Evolutionary conservation across 1,140 invertebrate genomes (phyloP), one percentile per base, ranked within the genome.

Genomic region (Euwallacea similis): DNA sequence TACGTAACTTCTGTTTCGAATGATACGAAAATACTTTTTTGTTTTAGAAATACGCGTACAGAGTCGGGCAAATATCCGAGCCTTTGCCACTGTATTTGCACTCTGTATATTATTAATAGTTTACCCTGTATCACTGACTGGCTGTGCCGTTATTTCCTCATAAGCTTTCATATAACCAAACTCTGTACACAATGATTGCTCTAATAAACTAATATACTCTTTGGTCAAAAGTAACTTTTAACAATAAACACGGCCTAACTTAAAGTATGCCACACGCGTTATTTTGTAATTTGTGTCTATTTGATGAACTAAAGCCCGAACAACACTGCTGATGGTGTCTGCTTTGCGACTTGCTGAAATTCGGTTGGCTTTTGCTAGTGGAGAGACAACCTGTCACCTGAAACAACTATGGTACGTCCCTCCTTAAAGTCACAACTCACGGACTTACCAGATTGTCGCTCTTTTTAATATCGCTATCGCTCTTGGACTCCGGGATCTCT

Each of bases 181-280:
- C 46, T 50, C 9, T 50, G 9, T 50, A 11, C 9, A 13, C 9
- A 11, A 50, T 6, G 46, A 11, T 50, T 50, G 9, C 9, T 13
- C 46, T 50, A 50, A 33, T 33, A 11, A 50, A 11, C 46, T 10
- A 50, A 50, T 50, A 50, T 33, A 50, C 13, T 50, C 46, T 50
- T 50, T 50, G 46, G 46, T 50, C 46, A 13, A 10, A 50, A 50
- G 9, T 11, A 50, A 13, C 46, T 50, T 11, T 10, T 2, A 50
- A 50, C 46, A 50, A 58, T 58, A 58, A 58, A 58, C 10, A 58
- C 3, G 16, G 16, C 9, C 21, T 33, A 64, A 64, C 13, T 33
- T 77, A 77, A 67, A 75, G 74, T 66, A 80, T 72, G 53, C 54
- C 69, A 73, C 79, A 81, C 63, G 77, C 79, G 71, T 80, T 81